Evolutionary conservation across 2,888 invertebrate genomes (phyloP), one percentile per base, ranked within the genome.

Genomic region (Microctonus aethiopoides): DNA sequence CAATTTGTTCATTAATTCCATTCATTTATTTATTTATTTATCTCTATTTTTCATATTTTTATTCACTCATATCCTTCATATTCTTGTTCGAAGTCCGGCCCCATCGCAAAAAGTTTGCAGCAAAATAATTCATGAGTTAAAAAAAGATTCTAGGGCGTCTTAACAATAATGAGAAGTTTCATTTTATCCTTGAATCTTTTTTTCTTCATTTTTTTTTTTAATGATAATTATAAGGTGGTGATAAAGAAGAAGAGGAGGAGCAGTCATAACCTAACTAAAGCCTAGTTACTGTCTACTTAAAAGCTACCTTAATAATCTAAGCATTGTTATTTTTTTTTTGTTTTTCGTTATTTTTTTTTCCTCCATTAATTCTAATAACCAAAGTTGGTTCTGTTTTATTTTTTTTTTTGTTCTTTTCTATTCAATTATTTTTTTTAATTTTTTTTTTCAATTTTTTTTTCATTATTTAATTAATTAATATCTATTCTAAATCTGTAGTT

Each of bases 231-330:
- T 16, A 51, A 26, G 13, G 29, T 39, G 56, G 57, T 63, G 61
- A 60, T 67, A 68, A 26, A 56, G 29, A 56, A 39, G 22, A 61
- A 64, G 57, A 66, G 68, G 77, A 75, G 63, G 81, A 80, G 82
- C 82, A 81, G 77, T 81, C 79, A 76, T 81, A 80, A 78, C 77
- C 82, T 84, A 84, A 78, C 80, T 83, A 82, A 76, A 71, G 72
- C 71, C 80, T 82, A 81, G 75, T 67, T 68, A 73, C 77, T 78
- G 78, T 76, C 77, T 83, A 82, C 73, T 78, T 77, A 80, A 74
- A 70, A 72, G 72, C 56, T 75, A 70, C 51, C 75, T 73, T 71
- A 75, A 60, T 9, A 46, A 64, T 63, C 83, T 83, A 84, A 80
- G 78, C 80, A 80, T 78, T 75, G 79, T 67, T 69, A 59, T 36